Base-by-base conservation (phyloP, 2,888 invertebrate genomes). In the Merodon equestris region DNA sequence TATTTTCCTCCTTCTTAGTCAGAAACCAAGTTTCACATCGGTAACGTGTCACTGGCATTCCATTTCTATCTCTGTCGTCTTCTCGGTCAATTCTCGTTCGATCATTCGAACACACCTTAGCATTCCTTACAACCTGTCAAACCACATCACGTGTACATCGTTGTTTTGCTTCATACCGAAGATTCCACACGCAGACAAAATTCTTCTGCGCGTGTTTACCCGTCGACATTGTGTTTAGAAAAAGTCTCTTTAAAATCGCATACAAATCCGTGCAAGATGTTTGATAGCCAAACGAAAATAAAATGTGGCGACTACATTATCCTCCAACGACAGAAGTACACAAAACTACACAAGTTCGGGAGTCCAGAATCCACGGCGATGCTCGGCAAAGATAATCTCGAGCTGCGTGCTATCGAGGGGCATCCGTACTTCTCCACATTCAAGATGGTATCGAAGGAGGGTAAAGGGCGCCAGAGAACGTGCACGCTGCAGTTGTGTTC, bases 271-370 rank as follows among this genome's bases (percentile, higher is more conserved):
- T 40, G 3, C 10, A 40, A 58, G 67, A 81, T 82, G 81, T 27
- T 64, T 27, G 75, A 75, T 27, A 54, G 51, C 19, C 70, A 60
- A 44, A 82, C 84, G 2, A 85, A 85, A 56, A 92, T 95, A 70
- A 91, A 91, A 87, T 85, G 92, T 10, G 95, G 95, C 7, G 92
- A 94, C 84, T 94, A 93, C 85, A 91, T 96, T 57, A 90, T 96
- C 64, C 92, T 96, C 48, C 94, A 95, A 85, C 92, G 94, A 73
- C 94, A 95, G 83, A 93, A 92, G 83, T 96, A 93, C 85, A 93
- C 92, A 73, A 96, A 95, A 88, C 86, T 96, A 15, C 93, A 94
- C 83, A 94, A 94, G 88, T 91, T 94, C 71, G 91, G 92, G 75
- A 92, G 92, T 82, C 84, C 91, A 5, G 92, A 92, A 83, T 91